phyloP scores from a whole-genome alignment of 1,140 invertebrate genomes.

The Copidosoma floridanum region DNA sequence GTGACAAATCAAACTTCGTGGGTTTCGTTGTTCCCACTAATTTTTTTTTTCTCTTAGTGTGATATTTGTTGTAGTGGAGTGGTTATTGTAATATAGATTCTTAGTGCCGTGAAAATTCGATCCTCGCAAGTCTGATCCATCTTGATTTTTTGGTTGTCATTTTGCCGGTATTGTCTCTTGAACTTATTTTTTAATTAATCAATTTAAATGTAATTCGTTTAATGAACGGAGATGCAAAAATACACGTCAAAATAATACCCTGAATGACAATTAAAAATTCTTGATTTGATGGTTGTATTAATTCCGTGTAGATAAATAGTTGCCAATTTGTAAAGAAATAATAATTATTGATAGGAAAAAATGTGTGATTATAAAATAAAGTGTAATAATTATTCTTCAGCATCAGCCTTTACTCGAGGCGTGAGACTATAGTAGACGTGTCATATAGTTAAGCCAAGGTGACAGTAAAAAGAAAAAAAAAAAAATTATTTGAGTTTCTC shows the following conservation, averaged over 20 bases:
- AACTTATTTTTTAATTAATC: too few relatives aligned
- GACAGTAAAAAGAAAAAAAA: too few relatives aligned
- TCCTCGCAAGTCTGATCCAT: slow-evolving; percentile 17
- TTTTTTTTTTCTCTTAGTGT: slow-evolving; percentile 16
- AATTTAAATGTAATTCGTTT: too few relatives aligned
- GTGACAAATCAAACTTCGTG: too few relatives aligned
- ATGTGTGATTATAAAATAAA: slow-evolving; percentile 25
- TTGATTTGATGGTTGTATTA: slow-evolving; percentile 1
- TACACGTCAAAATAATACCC: neutral
- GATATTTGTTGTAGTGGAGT: slow-evolving; percentile 21
- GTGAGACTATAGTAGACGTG: neutral
- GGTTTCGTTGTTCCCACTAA: too few relatives aligned
- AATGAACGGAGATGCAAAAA: too few relatives aligned
- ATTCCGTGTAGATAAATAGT: slow-evolving; percentile 15
- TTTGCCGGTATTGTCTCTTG: neutral
- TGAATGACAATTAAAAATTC: slow-evolving; percentile 4
- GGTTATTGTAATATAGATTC: too few relatives aligned
- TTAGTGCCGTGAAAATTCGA: slow-evolving; percentile 9
- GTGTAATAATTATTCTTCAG: slow-evolving; percentile 2
- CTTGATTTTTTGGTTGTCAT: neutral
- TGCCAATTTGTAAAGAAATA: slow-evolving; percentile 16
- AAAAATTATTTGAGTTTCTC: too few relatives aligned
- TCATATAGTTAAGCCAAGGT: neutral
- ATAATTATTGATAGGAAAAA: slow-evolving; percentile 10
- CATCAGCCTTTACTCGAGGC: slow-evolving; percentile 1